Percentiles rank a stretch among this genome's conserved stretches.
phyloP scores from a whole-genome alignment of 2,113 vertebrate genomes.

The Hippocampus barbouri region DNA sequence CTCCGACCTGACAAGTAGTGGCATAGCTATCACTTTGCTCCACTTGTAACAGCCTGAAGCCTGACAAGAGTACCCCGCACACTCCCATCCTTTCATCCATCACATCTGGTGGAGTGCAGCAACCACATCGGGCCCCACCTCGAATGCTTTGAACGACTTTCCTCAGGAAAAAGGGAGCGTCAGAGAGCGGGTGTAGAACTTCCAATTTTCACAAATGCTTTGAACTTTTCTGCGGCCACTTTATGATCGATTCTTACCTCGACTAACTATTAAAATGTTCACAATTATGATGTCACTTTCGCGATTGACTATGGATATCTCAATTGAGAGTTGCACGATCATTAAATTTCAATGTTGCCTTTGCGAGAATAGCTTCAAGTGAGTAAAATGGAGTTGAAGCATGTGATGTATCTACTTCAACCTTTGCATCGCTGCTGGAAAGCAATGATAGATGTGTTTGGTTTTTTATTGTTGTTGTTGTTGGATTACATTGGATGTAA shows the following conservation, averaged over 20 bases:
- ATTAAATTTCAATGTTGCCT: no score
- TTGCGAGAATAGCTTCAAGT: no score
- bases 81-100: not conserved
- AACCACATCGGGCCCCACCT: not conserved
- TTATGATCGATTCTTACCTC: not conserved
- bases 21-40: not conserved
- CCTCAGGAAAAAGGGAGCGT: no score
- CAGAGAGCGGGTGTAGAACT: no score
- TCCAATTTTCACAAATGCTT: not conserved
- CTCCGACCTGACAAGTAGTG: not conserved
- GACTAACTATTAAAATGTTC: not conserved
- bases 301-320: not conserved
- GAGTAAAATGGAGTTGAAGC: no score
- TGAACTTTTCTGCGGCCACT: not conserved
- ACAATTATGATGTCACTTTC: not conserved
- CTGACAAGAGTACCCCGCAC: not conserved
- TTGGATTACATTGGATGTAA: no score
- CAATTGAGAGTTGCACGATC: no score
- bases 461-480: no score
- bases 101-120: not conserved
- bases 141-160: not conserved
- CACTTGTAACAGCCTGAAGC: constrained; percentile 1
- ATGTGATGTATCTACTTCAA: no score
- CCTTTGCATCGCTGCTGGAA: no score
- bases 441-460: no score